phyloP scores from a whole-genome alignment of 2,113 vertebrate genomes.

The Aramus guarauna region DNA sequence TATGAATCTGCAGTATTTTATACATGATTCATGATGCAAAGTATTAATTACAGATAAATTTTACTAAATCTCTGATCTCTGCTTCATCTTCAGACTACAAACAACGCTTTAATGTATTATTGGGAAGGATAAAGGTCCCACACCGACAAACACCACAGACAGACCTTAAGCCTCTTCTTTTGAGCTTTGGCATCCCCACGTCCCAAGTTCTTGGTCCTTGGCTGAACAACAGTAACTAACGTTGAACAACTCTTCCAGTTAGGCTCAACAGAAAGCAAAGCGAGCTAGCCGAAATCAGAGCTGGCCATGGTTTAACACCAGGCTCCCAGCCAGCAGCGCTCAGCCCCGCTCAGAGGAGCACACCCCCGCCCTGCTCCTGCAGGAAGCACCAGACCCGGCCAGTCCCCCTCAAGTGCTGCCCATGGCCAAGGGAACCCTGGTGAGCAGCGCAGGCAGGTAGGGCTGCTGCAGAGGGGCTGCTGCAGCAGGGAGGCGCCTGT shows the following conservation, averaged over 20 bases:
- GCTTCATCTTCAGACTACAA: constrained; percentile 31
- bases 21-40: constrained; percentile 53
- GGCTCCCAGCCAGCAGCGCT: not conserved
- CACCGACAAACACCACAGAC: fast-evolving
- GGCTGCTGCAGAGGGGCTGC: not conserved
- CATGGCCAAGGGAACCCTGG: not conserved
- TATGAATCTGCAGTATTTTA: constrained; percentile 34
- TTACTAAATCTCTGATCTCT: not conserved
- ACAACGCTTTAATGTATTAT: not conserved
- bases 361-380: not conserved
- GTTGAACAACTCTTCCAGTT: not conserved
- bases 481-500: not conserved
- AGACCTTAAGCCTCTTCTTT: not conserved
- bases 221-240: not conserved
- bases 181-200: not conserved
- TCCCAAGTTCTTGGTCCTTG: not conserved
- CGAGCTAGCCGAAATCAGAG: fast-evolving
- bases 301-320: not conserved
- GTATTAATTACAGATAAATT: constrained; percentile 59
- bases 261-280: not conserved
- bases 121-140: not conserved
- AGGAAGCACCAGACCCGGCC: not conserved
- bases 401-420: not conserved
- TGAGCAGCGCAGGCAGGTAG: not conserved
- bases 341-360: not conserved